Conservation (phyloP, 1,140 invertebrate genomes). For the Papilio aristodemus region DNA sequence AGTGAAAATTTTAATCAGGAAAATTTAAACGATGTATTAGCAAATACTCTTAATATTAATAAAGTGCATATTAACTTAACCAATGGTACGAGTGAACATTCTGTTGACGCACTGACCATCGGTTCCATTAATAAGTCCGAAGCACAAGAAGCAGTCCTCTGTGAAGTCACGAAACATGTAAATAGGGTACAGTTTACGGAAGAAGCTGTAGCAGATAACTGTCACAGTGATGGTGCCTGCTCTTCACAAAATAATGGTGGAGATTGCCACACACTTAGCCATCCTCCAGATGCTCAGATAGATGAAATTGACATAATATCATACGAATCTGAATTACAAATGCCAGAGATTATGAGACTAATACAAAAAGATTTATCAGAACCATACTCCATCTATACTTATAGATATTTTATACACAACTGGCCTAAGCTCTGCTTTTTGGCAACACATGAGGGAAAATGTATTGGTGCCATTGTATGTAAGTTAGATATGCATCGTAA, state of each 20-base stretch:
- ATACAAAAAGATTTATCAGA: constrained; percentile 99
- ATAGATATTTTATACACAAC: constrained; percentile 99
- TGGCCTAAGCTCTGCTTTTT: constrained; percentile 99
- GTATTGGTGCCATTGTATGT: constrained; percentile 98
- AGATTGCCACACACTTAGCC: constrained; percentile 1
- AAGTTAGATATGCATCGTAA: constrained; percentile 98
- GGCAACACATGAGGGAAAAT: constrained; percentile 91
- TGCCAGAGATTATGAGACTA: constrained; percentile 94
- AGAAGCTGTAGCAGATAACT: constrained; percentile 42
- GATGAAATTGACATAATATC: constrained; percentile 74
- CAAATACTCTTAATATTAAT: constrained; percentile 71
- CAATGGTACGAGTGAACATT: constrained; percentile 73
- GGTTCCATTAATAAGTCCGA: constrained; percentile 45
- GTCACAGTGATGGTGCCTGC: constrained; percentile 42
- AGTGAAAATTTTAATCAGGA: constrained; percentile 61
- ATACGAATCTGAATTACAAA: constrained; percentile 79
- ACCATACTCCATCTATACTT: constrained; percentile 99
- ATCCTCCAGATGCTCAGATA: constrained; percentile 40
- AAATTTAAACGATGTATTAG: constrained; percentile 66
- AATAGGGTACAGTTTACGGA: constrained; percentile 75
- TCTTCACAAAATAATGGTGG: constrained; percentile 25
- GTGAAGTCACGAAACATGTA: constrained; percentile 60
- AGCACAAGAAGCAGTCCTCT: constrained; percentile 50
- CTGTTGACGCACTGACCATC: constrained; percentile 51
- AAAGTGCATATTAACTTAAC: constrained; percentile 72